Conservation (phyloP, 2,797 vertebrate genomes). For the Sebastes wilsoni region DNA sequence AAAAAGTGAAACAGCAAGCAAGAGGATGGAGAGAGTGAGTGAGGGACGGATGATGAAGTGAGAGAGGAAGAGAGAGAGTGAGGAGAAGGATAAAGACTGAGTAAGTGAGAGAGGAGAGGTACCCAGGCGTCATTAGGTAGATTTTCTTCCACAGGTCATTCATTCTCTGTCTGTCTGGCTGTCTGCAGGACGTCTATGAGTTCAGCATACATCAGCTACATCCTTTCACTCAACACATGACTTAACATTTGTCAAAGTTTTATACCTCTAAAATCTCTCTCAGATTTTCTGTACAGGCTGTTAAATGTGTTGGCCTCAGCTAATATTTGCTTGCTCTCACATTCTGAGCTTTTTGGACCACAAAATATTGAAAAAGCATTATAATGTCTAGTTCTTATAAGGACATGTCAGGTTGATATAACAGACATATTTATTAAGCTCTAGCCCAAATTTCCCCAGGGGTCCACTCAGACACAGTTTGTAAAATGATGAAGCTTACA, state of each 20-base stretch:
- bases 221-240: conserved; percentile 58
- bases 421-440: conserved; percentile 32
- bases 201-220: conserved; percentile 38
- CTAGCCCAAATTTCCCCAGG: conserved; percentile 21
- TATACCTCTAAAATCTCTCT: neutral
- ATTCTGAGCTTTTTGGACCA: conserved; percentile 12
- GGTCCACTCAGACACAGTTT: conserved; percentile 27
- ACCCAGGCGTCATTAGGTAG: conserved; percentile 67
- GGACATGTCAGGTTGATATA: conserved; percentile 25
- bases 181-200: conserved; percentile 41
- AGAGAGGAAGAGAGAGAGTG: conserved; percentile 48
- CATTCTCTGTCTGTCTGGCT: conserved; percentile 59
- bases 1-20: neutral
- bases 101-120: conserved; percentile 68
- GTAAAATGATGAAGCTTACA: conserved; percentile 25
- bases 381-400: neutral
- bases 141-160: conserved; percentile 65
- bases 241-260: conserved; percentile 28
- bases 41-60: conserved; percentile 64
- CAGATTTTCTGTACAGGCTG: conserved; percentile 4
- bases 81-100: conserved; percentile 58
- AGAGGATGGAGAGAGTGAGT: conserved; percentile 42
- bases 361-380: conserved; percentile 6
- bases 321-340: neutral
- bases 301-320: conserved; percentile 1